phyloP scores from a whole-genome alignment of 2,888 invertebrate species.

The Drosophila fungiperda region DNA sequence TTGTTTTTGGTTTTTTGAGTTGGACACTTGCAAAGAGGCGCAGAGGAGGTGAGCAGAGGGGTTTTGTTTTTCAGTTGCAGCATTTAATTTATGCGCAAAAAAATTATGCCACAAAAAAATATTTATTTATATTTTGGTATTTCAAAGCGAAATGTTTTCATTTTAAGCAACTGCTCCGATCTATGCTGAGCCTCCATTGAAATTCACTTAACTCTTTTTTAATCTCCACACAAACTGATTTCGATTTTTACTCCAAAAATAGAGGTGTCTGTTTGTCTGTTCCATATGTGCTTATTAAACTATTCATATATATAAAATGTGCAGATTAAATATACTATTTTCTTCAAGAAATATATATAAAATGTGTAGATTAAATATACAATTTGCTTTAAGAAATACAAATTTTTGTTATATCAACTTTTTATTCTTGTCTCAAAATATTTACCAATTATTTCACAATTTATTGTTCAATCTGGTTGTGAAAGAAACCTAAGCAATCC shows the following conservation, averaged over 20 bases:
- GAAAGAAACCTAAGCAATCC: neutral
- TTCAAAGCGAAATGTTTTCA: neutral
- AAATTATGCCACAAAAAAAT: neutral
- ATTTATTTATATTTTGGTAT: neutral
- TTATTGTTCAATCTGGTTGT: neutral
- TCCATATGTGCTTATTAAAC: neutral
- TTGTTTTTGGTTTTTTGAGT: conserved; percentile 7
- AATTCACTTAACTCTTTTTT: conserved; percentile 5
- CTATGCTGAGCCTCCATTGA: conserved; percentile 18
- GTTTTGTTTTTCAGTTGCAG: conserved; percentile 7
- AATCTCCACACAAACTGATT: neutral
- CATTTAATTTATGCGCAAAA: conserved; percentile 62
- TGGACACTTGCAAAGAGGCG: conserved; percentile 45
- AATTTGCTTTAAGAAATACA: neutral
- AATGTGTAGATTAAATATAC: neutral
- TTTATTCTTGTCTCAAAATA: neutral
- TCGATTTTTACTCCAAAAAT: neutral
- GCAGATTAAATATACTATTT: too few species aligned
- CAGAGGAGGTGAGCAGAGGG: neutral
- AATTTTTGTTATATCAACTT: neutral
- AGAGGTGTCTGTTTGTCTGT: neutral
- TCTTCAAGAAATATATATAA: neutral
- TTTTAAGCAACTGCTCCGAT: neutral
- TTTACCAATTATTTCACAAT: neutral
- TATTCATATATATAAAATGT: too few species aligned